Evolutionary conservation across 2,113 vertebrate genomes (phyloP), one percentile per base, ranked within the genome.

Genomic region (Cephalophus harveyi): DNA sequence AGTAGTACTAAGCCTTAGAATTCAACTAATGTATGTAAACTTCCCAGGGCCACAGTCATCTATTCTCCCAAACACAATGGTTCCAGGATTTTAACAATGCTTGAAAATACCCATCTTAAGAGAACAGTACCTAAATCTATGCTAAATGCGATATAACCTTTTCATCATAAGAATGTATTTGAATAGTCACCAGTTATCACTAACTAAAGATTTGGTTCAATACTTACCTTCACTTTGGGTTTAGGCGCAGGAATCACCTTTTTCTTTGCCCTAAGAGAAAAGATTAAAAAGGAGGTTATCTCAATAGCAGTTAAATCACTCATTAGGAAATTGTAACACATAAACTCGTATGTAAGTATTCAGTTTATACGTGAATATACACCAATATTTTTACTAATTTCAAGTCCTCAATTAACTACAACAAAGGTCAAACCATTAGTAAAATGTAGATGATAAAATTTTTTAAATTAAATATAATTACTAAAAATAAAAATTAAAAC

Each of bases 171-270:
- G 64, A 93, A 84, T 46, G 9, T 40, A 90, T 87, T 81, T 79
- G 86, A 91, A 84, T 19, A 55, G 59, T 89, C 54, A 91, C 17
- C 48, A 90, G 64, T 71, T 33, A 59, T 33, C 43, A 89, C 14
- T 52, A 83, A 50, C 36, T 52, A 85, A 83, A 67, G 48, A 79
- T 30, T 19, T 87, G 25, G 19, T 57, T 67, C 33, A 52, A 83
- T 43, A 98, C 98, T 99, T 96, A 99, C 99, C 99, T 99, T 99
- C 91, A 98, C 98, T 99, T 99, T 99, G 95, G 99, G 99, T 98
- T 99, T 99, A 92, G 99, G 99, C 60, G 99, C 98, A 84, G 99
- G 97, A 96, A 99, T 99, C 95, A 99, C 99, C 98, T 99, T 99
- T 96, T 99, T 99, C 99, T 99, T 99, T 95, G 99, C 99, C 97